Conservation (phyloP, 2,888 invertebrate species). For the Torymus aiolomorphi region DNA sequence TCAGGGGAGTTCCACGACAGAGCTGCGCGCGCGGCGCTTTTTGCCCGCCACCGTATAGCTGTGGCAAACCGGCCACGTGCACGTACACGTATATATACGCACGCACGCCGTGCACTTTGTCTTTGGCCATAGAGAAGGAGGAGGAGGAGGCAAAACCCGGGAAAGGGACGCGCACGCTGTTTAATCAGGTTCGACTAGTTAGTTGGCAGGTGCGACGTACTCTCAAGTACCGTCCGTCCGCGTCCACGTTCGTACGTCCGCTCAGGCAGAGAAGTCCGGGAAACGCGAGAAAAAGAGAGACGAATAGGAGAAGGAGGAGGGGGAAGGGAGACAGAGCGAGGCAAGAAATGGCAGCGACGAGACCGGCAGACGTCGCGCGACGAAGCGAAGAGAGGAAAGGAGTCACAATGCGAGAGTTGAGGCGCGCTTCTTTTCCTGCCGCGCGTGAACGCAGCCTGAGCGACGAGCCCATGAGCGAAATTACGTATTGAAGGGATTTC, state of each 20-base stretch:
- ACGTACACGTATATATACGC: slow-evolving; percentile 4
- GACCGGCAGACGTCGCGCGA: slow-evolving; percentile 42
- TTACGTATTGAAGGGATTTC: no score
- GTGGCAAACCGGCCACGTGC: slow-evolving; percentile 38
- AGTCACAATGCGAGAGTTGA: no score
- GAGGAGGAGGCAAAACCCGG: background rate
- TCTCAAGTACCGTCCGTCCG: slow-evolving; percentile 52
- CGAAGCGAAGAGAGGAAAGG: background rate
- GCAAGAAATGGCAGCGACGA: slow-evolving; percentile 62
- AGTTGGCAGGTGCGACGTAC: slow-evolving; percentile 73
- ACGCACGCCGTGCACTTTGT: slow-evolving; percentile 32
- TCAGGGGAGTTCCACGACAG: slow-evolving; percentile 42
- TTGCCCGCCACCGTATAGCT: background rate
- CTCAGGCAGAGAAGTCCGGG: slow-evolving; percentile 58
- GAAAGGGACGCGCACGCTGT: slow-evolving; percentile 61
- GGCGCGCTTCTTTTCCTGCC: no score
- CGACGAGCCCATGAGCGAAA: no score
- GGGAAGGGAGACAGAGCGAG: slow-evolving; percentile 28
- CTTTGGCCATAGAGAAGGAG: slow-evolving; percentile 12
- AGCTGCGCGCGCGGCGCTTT: background rate
- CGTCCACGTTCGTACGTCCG: slow-evolving; percentile 30
- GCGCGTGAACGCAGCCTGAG: no score
- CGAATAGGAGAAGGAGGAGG: slow-evolving; percentile 10
- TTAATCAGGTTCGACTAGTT: slow-evolving; percentile 75
- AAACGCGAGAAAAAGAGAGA: slow-evolving; percentile 48